These are phyloP conservation scores for Scartelaos histophorus DNA, from an alignment of 2,113 vertebrate species.

Conservation along the genomic window DNA sequence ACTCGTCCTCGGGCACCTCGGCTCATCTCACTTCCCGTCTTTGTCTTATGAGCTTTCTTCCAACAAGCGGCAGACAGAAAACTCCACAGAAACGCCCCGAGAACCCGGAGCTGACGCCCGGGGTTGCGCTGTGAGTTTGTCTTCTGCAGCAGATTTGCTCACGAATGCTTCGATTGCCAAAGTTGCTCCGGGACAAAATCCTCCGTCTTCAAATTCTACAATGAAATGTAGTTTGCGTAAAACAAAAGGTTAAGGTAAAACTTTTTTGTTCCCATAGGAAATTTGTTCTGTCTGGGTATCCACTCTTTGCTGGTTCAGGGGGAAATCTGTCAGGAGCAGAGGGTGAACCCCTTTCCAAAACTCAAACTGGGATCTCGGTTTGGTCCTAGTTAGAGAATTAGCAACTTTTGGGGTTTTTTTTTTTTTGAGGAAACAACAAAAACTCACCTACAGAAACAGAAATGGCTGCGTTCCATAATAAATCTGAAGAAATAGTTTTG, in stretches of 20 bases:
- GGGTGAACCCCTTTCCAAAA: neutral
- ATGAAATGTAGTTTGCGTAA: neutral
- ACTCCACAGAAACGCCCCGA: slow-evolving; percentile 69
- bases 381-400: too few relatives aligned
- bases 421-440: too few relatives aligned
- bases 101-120: slow-evolving; percentile 65
- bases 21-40: slow-evolving; percentile 76
- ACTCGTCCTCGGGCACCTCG: slow-evolving; percentile 76
- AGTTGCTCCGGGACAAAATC: slow-evolving; percentile 41
- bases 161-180: slow-evolving; percentile 65
- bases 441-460: too few relatives aligned
- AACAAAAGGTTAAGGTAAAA: slow-evolving; percentile 1
- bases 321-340: neutral
- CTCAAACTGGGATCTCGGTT: neutral
- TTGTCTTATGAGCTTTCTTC: slow-evolving; percentile 71
- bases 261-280: neutral
- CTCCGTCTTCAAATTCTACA: slow-evolving; percentile 31
- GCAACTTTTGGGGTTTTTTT: too few relatives aligned
- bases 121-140: slow-evolving; percentile 65
- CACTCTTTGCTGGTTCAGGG: neutral
- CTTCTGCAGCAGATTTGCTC: slow-evolving; percentile 63
- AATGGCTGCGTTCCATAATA: too few relatives aligned
- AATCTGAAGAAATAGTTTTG: too few relatives aligned
- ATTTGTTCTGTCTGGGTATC: neutral
- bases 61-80: slow-evolving; percentile 71